These are phyloP conservation scores for Sebastes iracundus DNA, from an alignment of 2,797 vertebrate species.

Conservation along the genomic window DNA sequence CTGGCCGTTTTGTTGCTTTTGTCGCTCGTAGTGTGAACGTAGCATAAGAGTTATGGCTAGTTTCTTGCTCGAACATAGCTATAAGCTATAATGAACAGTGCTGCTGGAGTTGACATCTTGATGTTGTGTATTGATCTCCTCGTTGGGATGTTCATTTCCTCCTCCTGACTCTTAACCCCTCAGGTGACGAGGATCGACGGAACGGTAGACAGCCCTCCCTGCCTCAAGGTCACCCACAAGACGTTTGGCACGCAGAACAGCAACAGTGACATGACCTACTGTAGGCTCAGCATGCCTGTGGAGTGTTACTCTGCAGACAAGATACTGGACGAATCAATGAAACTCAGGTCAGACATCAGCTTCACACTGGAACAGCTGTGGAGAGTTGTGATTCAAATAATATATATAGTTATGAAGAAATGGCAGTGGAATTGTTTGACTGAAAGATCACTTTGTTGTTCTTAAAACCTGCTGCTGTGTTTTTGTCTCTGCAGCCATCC, in stretches of 20 bases:
- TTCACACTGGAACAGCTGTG: neutral
- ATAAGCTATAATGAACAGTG: neutral
- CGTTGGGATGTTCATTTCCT: neutral
- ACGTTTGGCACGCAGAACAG: conserved; percentile 97
- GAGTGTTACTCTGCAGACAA: conserved; percentile 87
- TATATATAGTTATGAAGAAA: neutral
- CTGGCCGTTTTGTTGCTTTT: no score
- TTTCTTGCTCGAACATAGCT: neutral
- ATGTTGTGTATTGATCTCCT: neutral
- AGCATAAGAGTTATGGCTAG: neutral
- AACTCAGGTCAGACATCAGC: conserved; percentile 81
- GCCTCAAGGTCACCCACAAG: conserved; percentile 97
- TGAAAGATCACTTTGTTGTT: neutral
- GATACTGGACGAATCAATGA: conserved; percentile 84
- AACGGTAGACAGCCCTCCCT: conserved; percentile 93
- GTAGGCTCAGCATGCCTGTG: conserved; percentile 95
- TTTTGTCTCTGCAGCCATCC: conserved; percentile 65
- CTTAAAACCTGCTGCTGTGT: neutral
- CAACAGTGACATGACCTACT: conserved; percentile 93
- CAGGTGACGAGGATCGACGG: conserved; percentile 96
- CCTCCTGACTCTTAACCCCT: conserved; percentile 1
- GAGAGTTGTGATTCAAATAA: neutral
- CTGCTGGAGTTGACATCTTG: neutral
- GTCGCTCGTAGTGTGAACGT: no score
- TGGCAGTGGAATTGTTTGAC: neutral